A percentile compares a stretch with the other conserved stretches of the same genome.
Evolutionary conservation across 1,140 invertebrate species (phyloP).

Genomic region (Musca vetustissima): DNA sequence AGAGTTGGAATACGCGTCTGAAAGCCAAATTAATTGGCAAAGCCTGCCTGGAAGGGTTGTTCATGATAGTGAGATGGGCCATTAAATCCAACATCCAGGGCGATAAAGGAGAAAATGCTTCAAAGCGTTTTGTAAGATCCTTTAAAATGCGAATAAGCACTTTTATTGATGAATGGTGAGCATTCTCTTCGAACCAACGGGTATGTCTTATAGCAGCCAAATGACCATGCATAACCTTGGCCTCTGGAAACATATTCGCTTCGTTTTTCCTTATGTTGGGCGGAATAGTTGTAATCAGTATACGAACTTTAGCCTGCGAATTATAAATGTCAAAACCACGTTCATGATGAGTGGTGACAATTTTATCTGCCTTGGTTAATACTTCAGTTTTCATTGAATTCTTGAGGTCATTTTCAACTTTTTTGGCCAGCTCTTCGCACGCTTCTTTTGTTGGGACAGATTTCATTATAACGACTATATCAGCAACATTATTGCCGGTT

Average conservation of each 20-base stretch:
- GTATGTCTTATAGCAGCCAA: slow-evolving; percentile 92
- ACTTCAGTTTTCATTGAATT: slow-evolving; percentile 65
- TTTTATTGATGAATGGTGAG: slow-evolving; percentile 96
- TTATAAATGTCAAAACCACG: slow-evolving; percentile 82
- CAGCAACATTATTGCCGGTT: slow-evolving; percentile 90
- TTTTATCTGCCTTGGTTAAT: slow-evolving; percentile 62
- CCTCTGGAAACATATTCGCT: slow-evolving; percentile 86
- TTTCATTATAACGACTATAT: slow-evolving; percentile 97
- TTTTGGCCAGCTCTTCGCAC: slow-evolving; percentile 86
- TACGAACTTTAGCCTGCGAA: slow-evolving; percentile 80
- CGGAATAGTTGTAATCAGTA: slow-evolving; percentile 90
- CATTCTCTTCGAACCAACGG: slow-evolving; percentile 98
- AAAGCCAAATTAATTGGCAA: slow-evolving; percentile 90
- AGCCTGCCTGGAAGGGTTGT: slow-evolving; percentile 90
- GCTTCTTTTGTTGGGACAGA: slow-evolving; percentile 95
- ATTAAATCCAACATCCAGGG: slow-evolving; percentile 97
- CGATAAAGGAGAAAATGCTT: slow-evolving; percentile 85
- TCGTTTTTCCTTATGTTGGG: slow-evolving; percentile 92
- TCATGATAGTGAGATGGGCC: slow-evolving; percentile 95
- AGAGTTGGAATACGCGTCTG: slow-evolving; percentile 81
- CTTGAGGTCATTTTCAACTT: slow-evolving; percentile 83
- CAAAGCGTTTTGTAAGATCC: slow-evolving; percentile 86
- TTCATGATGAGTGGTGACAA: slow-evolving; percentile 69
- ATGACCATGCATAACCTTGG: slow-evolving; percentile 84
- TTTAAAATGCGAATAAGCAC: slow-evolving; percentile 85